phyloP scores from a whole-genome alignment of 2,888 invertebrate genomes.

The Lochmaea crataegi region DNA sequence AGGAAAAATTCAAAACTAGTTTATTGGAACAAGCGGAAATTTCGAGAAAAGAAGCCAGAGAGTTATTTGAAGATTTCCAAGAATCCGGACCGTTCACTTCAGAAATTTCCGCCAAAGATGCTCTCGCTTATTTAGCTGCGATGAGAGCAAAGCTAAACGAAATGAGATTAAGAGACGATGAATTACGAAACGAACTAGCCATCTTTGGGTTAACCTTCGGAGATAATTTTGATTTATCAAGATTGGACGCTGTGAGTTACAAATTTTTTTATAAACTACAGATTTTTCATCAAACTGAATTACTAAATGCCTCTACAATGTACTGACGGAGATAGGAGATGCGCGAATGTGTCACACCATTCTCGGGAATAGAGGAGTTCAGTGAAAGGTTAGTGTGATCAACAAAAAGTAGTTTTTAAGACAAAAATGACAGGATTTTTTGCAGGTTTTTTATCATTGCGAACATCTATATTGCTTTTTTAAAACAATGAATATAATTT shows the following conservation, averaged over 20 bases:
- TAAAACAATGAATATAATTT: too few relatives aligned
- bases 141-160: constrained; percentile 69
- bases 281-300: too few relatives aligned
- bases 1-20: constrained; percentile 77
- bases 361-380: too few relatives aligned
- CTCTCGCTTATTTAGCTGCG: constrained; percentile 69
- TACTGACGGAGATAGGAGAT: too few relatives aligned
- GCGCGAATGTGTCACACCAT: too few relatives aligned
- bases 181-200: constrained; percentile 76
- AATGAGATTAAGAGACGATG: constrained; percentile 74
- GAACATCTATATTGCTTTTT: too few relatives aligned
- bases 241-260: constrained; percentile 67
- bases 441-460: too few relatives aligned
- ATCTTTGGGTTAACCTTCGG: constrained; percentile 84
- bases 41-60: constrained; percentile 77
- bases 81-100: constrained; percentile 73
- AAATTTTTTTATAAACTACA: background rate
- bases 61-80: constrained; percentile 77
- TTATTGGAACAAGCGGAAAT: constrained; percentile 78
- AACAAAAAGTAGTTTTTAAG: too few relatives aligned
- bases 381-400: too few relatives aligned
- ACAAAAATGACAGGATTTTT: too few relatives aligned
- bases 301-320: too few relatives aligned
- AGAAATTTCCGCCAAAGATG: constrained; percentile 69
- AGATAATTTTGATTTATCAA: constrained; percentile 74